A percentile compares a stretch with the other conserved stretches of the same genome.
Conservation (phyloP, 2,797 vertebrate species). For the Malurus leucopterus region DNA sequence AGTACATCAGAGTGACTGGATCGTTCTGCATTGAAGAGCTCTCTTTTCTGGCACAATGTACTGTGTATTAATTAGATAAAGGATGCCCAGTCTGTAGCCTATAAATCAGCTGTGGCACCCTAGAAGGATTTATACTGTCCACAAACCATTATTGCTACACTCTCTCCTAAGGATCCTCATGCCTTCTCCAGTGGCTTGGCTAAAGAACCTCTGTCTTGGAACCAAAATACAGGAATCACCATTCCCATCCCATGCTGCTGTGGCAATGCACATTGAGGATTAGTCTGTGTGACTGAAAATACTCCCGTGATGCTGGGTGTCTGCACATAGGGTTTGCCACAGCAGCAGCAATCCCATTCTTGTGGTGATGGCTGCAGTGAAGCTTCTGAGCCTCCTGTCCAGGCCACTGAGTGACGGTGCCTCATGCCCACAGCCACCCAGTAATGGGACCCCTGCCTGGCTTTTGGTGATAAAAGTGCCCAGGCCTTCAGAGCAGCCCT, state of each 20-base stretch:
- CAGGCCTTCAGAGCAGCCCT: background rate
- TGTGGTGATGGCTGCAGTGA: background rate
- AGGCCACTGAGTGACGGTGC: background rate
- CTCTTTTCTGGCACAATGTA: background rate
- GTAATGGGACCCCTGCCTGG: background rate
- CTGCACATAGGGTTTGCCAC: background rate
- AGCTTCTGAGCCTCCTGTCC: background rate
- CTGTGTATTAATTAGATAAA: background rate
- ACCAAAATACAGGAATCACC: background rate
- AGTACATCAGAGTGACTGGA: background rate
- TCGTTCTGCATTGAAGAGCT: background rate
- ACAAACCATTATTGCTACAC: background rate
- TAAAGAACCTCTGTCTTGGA: background rate
- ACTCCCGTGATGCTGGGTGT: background rate
- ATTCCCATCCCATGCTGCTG: background rate
- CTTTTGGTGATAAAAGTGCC: background rate
- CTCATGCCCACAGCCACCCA: background rate
- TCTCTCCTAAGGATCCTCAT: background rate
- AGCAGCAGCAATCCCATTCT: background rate
- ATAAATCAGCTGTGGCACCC: background rate
- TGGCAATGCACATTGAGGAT: rapidly evolving
- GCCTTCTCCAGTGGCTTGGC: background rate
- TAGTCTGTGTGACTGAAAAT: background rate
- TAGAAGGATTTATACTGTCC: background rate
- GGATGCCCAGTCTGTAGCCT: background rate